These are phyloP conservation scores for Echinarachnius parma DNA, from an alignment of 53 echinoderm and acorn worm species.

Conservation along the genomic window DNA sequence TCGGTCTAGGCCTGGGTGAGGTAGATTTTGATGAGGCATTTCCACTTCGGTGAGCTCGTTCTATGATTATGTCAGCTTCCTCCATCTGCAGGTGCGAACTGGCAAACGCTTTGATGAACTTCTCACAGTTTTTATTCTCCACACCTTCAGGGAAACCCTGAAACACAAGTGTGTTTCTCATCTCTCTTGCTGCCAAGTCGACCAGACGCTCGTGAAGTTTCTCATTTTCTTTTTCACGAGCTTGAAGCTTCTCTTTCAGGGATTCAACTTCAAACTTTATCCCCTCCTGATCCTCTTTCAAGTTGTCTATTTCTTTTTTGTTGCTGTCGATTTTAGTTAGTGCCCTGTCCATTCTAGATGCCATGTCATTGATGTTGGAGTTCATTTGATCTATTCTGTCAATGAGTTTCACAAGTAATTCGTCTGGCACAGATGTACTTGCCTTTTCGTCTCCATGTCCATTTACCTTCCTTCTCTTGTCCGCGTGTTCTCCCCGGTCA, in stretches of 20 bases:
- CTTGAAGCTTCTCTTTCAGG: slow-evolving; percentile 11
- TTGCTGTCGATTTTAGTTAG: too few relatives aligned
- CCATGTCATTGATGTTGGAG: too few relatives aligned
- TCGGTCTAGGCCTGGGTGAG: slow-evolving; percentile 15
- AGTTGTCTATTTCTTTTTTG: too few relatives aligned
- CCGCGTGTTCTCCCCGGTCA: too few relatives aligned
- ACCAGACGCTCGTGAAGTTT: slow-evolving; percentile 13
- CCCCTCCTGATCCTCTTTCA: too few relatives aligned
- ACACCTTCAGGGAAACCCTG: slow-evolving; percentile 5
- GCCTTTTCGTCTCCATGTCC: too few relatives aligned
- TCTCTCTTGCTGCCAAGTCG: slow-evolving; percentile 8
- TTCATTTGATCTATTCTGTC: too few relatives aligned
- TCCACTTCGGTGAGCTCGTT: slow-evolving; percentile 11
- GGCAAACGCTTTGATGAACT: slow-evolving; percentile 4
- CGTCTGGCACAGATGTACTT: too few relatives aligned
- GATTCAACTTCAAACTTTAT: too few relatives aligned
- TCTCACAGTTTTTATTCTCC: slow-evolving; percentile 5
- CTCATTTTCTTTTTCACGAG: slow-evolving; percentile 10
- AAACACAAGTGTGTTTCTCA: slow-evolving; percentile 9
- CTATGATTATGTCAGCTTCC: slow-evolving; percentile 3
- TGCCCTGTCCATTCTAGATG: too few relatives aligned
- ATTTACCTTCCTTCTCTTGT: too few relatives aligned
- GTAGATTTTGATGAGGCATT: slow-evolving; percentile 9
- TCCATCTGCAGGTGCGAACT: slow-evolving; percentile 5
- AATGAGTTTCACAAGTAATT: too few relatives aligned